phyloP scores from a whole-genome alignment of 2,113 vertebrate genomes.

The Octodon degus region DNA sequence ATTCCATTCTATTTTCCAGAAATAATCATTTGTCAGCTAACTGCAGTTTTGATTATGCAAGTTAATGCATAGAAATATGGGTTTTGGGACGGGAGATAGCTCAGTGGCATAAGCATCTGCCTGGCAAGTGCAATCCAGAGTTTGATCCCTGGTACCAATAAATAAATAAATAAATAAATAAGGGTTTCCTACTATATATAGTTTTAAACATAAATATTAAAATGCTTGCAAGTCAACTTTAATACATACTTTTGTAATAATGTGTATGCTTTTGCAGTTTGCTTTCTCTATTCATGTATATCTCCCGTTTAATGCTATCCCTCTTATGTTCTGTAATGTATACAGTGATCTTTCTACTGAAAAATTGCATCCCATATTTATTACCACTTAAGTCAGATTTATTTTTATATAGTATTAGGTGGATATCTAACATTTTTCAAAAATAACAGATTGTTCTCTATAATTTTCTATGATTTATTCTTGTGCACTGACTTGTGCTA shows the following conservation, averaged over 20 bases:
- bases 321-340: background rate
- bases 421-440: background rate
- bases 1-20: background rate
- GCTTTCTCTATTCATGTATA: background rate
- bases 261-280: background rate
- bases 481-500: background rate
- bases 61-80: background rate
- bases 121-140: no score
- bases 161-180: no score
- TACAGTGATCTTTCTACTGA: background rate
- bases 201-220: background rate
- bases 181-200: background rate
- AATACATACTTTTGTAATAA: background rate
- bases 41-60: background rate
- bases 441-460: background rate
- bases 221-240: background rate
- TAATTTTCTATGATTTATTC: background rate
- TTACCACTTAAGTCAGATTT: background rate
- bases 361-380: background rate
- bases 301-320: background rate
- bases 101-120: no score
- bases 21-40: background rate
- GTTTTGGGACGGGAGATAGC: no score
- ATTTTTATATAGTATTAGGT: conserved; percentile 14
- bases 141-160: no score